A percentile compares a stretch with the other conserved stretches of the same genome.
phyloP scores from a whole-genome alignment of 2,888 invertebrate genomes.

The Azorinus chamasolen region DNA sequence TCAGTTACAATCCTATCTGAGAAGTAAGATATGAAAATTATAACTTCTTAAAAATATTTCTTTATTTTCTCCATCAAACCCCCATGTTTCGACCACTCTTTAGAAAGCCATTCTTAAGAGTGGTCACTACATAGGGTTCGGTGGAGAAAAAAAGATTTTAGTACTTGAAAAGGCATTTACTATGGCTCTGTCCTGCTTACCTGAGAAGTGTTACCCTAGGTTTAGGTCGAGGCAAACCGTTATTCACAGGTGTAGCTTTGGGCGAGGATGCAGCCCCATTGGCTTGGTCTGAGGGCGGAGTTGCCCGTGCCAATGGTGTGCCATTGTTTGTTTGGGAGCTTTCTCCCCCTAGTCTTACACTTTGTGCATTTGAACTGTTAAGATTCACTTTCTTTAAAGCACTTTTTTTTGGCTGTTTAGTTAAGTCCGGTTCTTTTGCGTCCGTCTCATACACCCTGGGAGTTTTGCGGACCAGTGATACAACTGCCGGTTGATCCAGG shows the following conservation, averaged over 20 bases:
- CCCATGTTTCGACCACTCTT: too few species aligned
- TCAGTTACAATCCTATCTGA: too few species aligned
- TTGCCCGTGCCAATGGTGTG: conserved; percentile 14
- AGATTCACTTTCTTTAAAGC: conserved; percentile 82
- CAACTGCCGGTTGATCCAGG: conserved; percentile 11
- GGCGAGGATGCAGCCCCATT: conserved; percentile 58
- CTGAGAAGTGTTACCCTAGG: conserved; percentile 70
- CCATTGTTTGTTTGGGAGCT: conserved; percentile 10
- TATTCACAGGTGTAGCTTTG: conserved; percentile 68
- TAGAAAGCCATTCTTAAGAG: too few species aligned
- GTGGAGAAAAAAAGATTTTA: too few species aligned
- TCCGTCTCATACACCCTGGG: conserved; percentile 79
- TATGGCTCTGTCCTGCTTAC: too few species aligned
- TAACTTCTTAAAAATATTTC: too few species aligned
- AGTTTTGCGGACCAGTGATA: conserved; percentile 6
- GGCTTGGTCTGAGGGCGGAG: conserved; percentile 25
- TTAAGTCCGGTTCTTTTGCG: conserved; percentile 86
- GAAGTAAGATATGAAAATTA: too few species aligned
- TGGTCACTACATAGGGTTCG: too few species aligned
- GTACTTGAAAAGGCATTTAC: too few species aligned
- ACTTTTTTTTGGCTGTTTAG: conserved; percentile 86
- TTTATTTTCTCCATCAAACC: too few species aligned
- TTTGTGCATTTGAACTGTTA: conserved; percentile 12
- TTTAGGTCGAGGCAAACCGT: conserved; percentile 69
- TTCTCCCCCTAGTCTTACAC: not conserved